These are phyloP conservation scores for Epinephelus lanceolatus DNA, from an alignment of 2,113 vertebrate species.

Conservation along the genomic window DNA sequence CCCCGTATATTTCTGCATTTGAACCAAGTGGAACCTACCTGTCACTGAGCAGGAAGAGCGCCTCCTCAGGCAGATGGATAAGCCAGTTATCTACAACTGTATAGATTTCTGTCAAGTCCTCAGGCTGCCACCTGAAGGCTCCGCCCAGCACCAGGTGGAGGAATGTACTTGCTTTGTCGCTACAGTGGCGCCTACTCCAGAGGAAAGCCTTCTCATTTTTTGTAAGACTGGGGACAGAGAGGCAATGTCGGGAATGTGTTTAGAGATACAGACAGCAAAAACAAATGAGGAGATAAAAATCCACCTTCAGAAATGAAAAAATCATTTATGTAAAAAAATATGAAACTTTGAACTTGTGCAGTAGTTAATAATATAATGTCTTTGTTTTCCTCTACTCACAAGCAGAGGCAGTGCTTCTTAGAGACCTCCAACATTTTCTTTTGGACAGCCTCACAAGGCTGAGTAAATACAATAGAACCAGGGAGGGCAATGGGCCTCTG, in stretches of 20 bases:
- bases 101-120: constrained; percentile 85
- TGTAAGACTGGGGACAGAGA: constrained; percentile 80
- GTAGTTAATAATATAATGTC: not conserved
- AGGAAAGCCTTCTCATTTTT: constrained; percentile 87
- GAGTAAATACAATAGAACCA: constrained; percentile 37
- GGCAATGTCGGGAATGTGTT: not conserved
- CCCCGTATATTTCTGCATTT: no score
- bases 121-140: constrained; percentile 84
- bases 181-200: constrained; percentile 86
- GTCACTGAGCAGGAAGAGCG: constrained; percentile 88
- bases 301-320: not conserved
- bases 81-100: constrained; percentile 83
- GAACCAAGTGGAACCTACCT: constrained; percentile 63
- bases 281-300: not conserved
- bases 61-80: constrained; percentile 85
- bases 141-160: constrained; percentile 88
- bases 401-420: constrained; percentile 78
- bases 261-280: not conserved
- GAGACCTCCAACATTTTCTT: constrained; percentile 76
- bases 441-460: constrained; percentile 71
- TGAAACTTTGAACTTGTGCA: not conserved
- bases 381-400: constrained; percentile 70
- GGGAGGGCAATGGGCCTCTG: constrained; percentile 68
- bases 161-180: constrained; percentile 80
- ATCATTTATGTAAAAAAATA: not conserved